A percentile compares a stretch with the other conserved stretches of the same genome.
phyloP scores from a whole-genome alignment of 2,888 invertebrate species.

The Hydrotaea diabolus region DNA sequence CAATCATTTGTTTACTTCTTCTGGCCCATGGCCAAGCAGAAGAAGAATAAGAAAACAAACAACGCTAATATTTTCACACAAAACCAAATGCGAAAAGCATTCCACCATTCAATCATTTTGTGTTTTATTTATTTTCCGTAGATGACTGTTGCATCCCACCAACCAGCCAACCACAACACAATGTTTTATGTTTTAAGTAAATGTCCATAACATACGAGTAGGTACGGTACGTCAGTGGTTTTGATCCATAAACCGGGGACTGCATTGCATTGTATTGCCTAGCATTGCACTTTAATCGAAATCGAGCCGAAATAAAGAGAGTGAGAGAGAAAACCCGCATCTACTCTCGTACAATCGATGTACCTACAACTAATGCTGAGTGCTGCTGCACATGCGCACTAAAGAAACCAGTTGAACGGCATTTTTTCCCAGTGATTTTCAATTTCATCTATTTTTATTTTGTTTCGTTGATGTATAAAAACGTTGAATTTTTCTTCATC shows the following conservation, averaged over 20 bases:
- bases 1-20: no score
- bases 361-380: neutral
- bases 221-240: no score
- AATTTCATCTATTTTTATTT: constrained; percentile 6
- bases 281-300: constrained; percentile 4
- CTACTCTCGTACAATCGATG: neutral
- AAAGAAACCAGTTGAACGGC: constrained; percentile 60
- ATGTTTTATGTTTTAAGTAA: no score
- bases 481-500: neutral
- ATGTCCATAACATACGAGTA: no score
- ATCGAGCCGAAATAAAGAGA: neutral
- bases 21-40: no score
- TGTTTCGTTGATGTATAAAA: neutral
- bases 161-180: no score
- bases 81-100: neutral
- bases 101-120: neutral
- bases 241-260: neutral
- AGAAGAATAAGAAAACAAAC: no score
- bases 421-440: constrained; percentile 49
- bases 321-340: no score
- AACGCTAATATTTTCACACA: neutral
- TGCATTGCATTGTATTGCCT: neutral
- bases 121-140: neutral
- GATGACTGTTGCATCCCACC: neutral
- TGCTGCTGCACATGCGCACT: constrained; percentile 49